phyloP scores from a whole-genome alignment of 1,140 invertebrate genomes.

The Drosophila pachea region DNA sequence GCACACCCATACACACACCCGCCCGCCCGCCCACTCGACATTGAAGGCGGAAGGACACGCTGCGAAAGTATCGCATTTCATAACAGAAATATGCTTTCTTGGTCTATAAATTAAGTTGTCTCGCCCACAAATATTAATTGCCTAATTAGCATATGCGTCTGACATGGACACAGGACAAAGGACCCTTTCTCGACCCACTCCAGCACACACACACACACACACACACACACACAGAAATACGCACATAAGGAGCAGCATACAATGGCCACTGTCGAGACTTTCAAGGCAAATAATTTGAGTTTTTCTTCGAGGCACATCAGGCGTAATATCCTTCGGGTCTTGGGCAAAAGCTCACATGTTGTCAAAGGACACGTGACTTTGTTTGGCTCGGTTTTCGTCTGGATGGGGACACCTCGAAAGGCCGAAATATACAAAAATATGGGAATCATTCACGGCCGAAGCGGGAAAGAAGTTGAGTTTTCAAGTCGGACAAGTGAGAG shows the following conservation, averaged over 20 bases:
- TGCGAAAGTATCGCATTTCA: constrained; percentile 66
- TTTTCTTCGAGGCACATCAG: constrained; percentile 18
- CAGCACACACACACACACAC: constrained; percentile 11
- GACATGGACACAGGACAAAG: constrained; percentile 48
- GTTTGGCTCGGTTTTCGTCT: constrained; percentile 7
- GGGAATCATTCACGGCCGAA: constrained; percentile 19
- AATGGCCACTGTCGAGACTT: constrained; percentile 33
- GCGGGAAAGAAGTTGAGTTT: not conserved
- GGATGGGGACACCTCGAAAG: constrained; percentile 23
- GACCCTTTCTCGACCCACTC: not conserved
- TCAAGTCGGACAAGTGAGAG: not conserved
- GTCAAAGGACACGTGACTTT: constrained; percentile 54
- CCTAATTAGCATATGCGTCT: constrained; percentile 75
- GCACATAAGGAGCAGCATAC: constrained; percentile 8
- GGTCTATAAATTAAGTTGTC: constrained; percentile 76
- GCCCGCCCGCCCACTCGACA: not conserved
- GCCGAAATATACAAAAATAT: not conserved
- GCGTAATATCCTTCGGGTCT: constrained; percentile 12
- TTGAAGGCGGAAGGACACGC: constrained; percentile 31
- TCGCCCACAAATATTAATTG: constrained; percentile 77
- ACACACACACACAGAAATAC: constrained; percentile 1
- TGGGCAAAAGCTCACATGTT: constrained; percentile 48
- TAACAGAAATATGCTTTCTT: constrained; percentile 60
- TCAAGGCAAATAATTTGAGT: constrained; percentile 7
- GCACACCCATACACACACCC: not conserved